Evolutionary conservation across 2,888 invertebrate species (phyloP).

Genomic region (Drosophila conformis): DNA sequence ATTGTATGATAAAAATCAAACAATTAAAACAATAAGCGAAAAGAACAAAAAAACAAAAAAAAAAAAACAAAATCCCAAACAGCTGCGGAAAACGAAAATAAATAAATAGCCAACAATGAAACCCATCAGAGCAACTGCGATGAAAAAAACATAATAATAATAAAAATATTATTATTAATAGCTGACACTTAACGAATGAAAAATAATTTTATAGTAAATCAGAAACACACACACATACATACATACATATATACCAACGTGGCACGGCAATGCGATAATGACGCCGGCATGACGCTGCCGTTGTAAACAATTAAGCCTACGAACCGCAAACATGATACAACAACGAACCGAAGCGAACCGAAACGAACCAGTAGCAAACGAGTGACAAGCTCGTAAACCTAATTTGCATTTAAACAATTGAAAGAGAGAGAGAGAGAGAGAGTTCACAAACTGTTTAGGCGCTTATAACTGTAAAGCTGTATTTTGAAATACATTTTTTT

Average conservation of each 20-base stretch:
- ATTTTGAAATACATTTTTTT: neutral
- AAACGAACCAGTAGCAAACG: neutral
- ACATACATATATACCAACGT: neutral
- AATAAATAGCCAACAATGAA: constrained; percentile 63
- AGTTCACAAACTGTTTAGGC: neutral
- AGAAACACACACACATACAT: constrained; percentile 27
- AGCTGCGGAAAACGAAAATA: constrained; percentile 11
- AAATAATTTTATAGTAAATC: constrained; percentile 73
- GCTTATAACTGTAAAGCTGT: neutral
- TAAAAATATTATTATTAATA: constrained; percentile 75
- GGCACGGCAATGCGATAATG: constrained; percentile 53
- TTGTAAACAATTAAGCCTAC: constrained; percentile 74
- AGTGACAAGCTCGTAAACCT: neutral
- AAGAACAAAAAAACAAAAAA: constrained; percentile 23
- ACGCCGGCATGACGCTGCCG: constrained; percentile 48
- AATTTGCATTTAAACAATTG: neutral
- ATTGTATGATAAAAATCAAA: constrained; percentile 73
- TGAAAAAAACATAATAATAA: constrained; percentile 50
- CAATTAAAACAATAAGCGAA: constrained; percentile 42
- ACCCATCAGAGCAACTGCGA: constrained; percentile 57
- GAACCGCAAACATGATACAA: constrained; percentile 42
- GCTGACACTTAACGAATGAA: constrained; percentile 79
- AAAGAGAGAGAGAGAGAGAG: neutral
- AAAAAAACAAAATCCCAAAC: neutral
- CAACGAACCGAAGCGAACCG: constrained; percentile 26